phyloP scores from a whole-genome alignment of 2,888 invertebrate species.

The Elysia crispata region DNA sequence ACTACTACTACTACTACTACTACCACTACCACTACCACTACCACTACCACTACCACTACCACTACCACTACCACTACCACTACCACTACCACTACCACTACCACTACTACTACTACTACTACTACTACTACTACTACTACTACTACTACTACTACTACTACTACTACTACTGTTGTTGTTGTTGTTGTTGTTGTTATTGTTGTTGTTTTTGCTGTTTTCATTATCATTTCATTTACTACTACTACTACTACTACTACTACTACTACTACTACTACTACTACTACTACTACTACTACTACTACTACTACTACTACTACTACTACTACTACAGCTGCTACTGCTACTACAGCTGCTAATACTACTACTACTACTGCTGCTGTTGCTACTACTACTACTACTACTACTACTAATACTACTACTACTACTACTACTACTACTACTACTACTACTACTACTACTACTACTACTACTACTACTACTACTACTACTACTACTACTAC shows the following conservation, averaged over 20 bases:
- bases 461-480: slow-evolving; percentile 1
- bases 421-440: slow-evolving; percentile 9
- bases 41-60: not conserved
- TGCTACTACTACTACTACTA: too few species aligned
- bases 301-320: not conserved
- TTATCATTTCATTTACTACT: too few species aligned
- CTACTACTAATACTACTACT: too few species aligned
- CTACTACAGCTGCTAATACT: too few species aligned
- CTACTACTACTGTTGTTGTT: slow-evolving; percentile 9
- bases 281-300: slow-evolving; percentile 17
- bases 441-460: slow-evolving; percentile 16
- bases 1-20: not conserved
- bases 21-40: not conserved
- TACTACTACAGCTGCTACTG: too few species aligned
- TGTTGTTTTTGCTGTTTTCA: too few species aligned
- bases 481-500: slow-evolving; percentile 30
- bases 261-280: slow-evolving; percentile 9
- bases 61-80: not conserved
- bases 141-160: not conserved
- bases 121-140: slow-evolving; percentile 1
- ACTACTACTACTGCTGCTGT: too few species aligned
- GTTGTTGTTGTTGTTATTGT: too few species aligned
- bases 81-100: not conserved
- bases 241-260: slow-evolving; percentile 9
- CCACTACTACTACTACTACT: not conserved